Percentiles rank a stretch among this genome's conserved stretches.
phyloP scores from a whole-genome alignment of 2,797 vertebrate genomes.

The Crocidura indochinensis region DNA sequence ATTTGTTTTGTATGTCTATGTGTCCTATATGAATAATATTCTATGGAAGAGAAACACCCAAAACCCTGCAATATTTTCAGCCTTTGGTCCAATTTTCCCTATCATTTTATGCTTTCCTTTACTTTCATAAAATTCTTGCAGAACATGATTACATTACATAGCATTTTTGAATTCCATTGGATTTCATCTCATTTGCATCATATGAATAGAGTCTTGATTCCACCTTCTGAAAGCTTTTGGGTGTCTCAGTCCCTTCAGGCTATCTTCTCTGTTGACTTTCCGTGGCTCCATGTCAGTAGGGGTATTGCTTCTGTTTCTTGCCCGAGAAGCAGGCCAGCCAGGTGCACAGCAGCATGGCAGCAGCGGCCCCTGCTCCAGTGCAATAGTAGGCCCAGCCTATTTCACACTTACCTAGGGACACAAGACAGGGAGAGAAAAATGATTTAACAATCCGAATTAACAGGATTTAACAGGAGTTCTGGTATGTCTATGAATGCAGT shows the following conservation, averaged over 20 bases:
- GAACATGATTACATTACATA: neutral
- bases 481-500: too few relatives aligned
- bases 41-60: neutral
- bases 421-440: conserved; percentile 37
- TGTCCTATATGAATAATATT: conserved; percentile 58
- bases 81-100: conserved; percentile 59
- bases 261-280: neutral
- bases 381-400: conserved; percentile 99
- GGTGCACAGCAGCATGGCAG: conserved; percentile 96
- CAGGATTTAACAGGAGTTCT: neutral
- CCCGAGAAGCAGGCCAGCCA: conserved; percentile 98
- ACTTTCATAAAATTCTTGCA: conserved; percentile 1
- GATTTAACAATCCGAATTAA: conserved; percentile 25
- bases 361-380: conserved; percentile 94
- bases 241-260: neutral
- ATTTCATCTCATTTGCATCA: neutral
- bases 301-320: conserved; percentile 99
- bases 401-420: conserved; percentile 94
- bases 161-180: neutral
- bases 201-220: conserved; percentile 70
- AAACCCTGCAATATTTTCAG: neutral
- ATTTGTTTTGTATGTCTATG: conserved; percentile 38
- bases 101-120: neutral
- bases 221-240: conserved; percentile 67
- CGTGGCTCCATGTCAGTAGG: conserved; percentile 91